Evolutionary conservation across 2,797 vertebrate species (phyloP), one percentile per base, ranked within the genome.

Genomic region (Chelidonichthys spinosus): DNA sequence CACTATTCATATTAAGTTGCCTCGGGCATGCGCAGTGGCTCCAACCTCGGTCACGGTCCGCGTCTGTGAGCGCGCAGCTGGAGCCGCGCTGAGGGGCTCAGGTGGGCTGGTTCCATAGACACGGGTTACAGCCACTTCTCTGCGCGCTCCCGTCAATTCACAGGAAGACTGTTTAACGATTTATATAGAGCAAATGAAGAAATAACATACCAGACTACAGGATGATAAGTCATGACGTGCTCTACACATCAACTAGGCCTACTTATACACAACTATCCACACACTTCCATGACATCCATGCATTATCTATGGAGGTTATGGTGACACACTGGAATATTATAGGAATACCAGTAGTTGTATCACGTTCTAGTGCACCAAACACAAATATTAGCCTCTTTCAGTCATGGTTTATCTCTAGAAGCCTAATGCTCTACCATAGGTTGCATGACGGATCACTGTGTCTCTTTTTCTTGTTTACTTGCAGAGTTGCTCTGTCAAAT

Each of bases 21-120:
- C 62, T 77, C 49, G 83, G 0, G 85, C 93, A 92, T 93, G 93
- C 93, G 93, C 91, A 89, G 47, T 87, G 18, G 1, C 3, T 49
- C 15, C 44, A 1, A 7, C 40, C 40, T 53, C 33, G 33, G 6
- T 61, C 52, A 72, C 42, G 6, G 46, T 32, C 25, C 6, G 18
- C 37, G 18, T 59, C 44, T 32, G 69, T 32, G 62, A 1, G 40
- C 55, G 47, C 13, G 50, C 66, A 17, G 65, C 71, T n/a, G 42
- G 8, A 63, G 69, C 77, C 37, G 47, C 68, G 63, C 15, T 44
- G 53, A 49, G 58, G 55, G 35, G 50, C 60, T 73, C 85, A 76
- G 81, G 76, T 82, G 84, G 78, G 54, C 17, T 52, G 56, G 43
- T 13, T 69, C 55, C 5, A n/a, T 37, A 53, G 3, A 42, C 32